Base-by-base conservation (phyloP, 2,797 vertebrate genomes). In the Paedocypris micromegethes region DNA sequence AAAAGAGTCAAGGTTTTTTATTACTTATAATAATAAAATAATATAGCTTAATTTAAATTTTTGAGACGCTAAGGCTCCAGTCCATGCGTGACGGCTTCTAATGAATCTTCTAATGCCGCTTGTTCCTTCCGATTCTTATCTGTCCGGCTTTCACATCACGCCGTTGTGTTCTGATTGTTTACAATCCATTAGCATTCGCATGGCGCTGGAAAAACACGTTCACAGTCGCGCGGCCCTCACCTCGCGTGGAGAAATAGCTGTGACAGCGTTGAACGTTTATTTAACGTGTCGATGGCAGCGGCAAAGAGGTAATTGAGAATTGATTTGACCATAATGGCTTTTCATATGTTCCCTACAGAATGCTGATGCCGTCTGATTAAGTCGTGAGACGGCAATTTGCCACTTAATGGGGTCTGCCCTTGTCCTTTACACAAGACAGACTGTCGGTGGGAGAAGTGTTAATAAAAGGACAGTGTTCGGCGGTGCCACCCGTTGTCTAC, bases 281-380 rank as follows among this genome's bases (percentile, higher is more conserved):
- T 83, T 80, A 81, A 79, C 68, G 75, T 78, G 78, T 80, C 73
- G 73, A 76, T 75, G 76, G 79, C 42, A 45, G 68, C 72, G 48
- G 74, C 65, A 58, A 68, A 78, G 63, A 75, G 75, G 82, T 83
- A 83, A 83, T 83, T 80, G 82, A 79, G 79, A 82, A 83, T 82
- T 81, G 80, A 83, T 83, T 83, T 78, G 72, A 76, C 80, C 78
- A 78, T 82, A 82, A 83, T 81, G 74, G 78, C 80, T 82, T 82
- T 81, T 81, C 79, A 78, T 83, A 78, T 76, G 76, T 81, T 78
- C 72, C 63, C 79, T 66, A 75, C 76, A 80, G 75, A 79, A 79
- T 75, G 80, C 73, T 73, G 74, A 80, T 79, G 77, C 80, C 56
- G 74, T 72, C 75, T 76, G 76, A 79, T 78, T 78, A 79, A 78